Conservation (phyloP, 35 echinoderm and acorn worm genomes). For the Heliocidaris erythrogramma region DNA sequence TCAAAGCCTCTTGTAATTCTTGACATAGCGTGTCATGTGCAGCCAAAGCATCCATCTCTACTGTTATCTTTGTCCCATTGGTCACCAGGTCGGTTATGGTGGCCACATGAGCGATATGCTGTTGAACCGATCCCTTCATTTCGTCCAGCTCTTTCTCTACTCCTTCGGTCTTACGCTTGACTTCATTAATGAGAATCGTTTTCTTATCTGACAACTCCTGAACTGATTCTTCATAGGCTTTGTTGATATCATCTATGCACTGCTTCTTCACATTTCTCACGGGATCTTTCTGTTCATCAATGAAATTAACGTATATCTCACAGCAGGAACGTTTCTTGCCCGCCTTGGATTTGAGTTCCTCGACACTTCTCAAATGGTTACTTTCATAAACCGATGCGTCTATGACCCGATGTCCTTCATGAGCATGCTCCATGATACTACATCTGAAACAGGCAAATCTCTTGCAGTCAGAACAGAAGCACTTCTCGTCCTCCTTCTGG, state of each 20-base stretch:
- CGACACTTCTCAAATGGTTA: no score
- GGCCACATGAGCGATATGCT: background rate
- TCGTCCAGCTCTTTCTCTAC: background rate
- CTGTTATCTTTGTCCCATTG: background rate
- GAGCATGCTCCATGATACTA: no score
- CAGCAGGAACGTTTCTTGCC: background rate
- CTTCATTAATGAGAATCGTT: background rate
- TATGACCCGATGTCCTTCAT: no score
- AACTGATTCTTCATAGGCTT: background rate
- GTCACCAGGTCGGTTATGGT: background rate
- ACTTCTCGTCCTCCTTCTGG: no score
- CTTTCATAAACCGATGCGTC: no score
- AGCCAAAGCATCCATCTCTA: background rate
- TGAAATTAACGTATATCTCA: background rate
- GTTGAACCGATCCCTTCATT: background rate
- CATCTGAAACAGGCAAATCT: no score
- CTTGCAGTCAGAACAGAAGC: no score
- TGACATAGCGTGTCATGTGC: constrained; percentile 20
- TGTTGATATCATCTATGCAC: background rate
- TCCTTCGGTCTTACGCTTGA: background rate
- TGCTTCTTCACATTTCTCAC: background rate
- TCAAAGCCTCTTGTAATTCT: background rate
- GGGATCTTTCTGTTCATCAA: background rate
- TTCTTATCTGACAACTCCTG: background rate
- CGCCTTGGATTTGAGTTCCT: background rate